Evolutionary conservation across 2,113 vertebrate genomes (phyloP).

Genomic region (Vanacampus margaritifer): DNA sequence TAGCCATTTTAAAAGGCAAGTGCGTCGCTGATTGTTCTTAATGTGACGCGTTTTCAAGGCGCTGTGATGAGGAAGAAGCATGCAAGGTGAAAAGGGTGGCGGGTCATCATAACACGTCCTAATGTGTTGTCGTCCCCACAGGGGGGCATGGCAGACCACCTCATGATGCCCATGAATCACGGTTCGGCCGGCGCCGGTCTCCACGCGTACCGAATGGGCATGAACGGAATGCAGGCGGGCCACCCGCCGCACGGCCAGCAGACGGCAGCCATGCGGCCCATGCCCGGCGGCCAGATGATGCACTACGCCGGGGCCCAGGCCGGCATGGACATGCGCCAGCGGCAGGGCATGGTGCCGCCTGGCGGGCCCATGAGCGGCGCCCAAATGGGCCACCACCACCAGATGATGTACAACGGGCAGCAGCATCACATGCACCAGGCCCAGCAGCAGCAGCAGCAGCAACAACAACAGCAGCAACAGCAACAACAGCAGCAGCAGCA

Average conservation of each 20-base stretch:
- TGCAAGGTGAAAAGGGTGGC: neutral
- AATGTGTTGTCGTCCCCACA: conserved; percentile 30
- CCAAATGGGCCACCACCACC: conserved; percentile 75
- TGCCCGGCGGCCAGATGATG: conserved; percentile 79
- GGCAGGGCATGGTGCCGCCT: conserved; percentile 68
- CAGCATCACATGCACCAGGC: conserved; percentile 64
- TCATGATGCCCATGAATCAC: conserved; percentile 94
- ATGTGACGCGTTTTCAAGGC: conserved; percentile 10
- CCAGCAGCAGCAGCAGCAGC: conserved; percentile 45
- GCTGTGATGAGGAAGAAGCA: neutral
- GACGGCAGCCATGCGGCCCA: conserved; percentile 67
- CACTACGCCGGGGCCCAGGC: conserved; percentile 79
- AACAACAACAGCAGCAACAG: conserved; percentile 28
- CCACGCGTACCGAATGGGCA: conserved; percentile 83
- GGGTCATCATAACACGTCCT: neutral
- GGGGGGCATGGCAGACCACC: conserved; percentile 86
- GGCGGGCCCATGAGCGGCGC: conserved; percentile 74
- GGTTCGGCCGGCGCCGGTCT: conserved; percentile 73
- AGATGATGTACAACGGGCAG: conserved; percentile 77
- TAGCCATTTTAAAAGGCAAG: neutral
- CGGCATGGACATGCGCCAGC: conserved; percentile 81
- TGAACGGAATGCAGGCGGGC: conserved; percentile 76
- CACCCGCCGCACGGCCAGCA: conserved; percentile 80
- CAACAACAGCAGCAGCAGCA: conserved; percentile 48
- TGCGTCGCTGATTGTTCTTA: neutral